Percentiles rank a stretch among this genome's conserved stretches.
phyloP scores from a whole-genome alignment of 2,797 vertebrate species.

The Catharus ustulatus region DNA sequence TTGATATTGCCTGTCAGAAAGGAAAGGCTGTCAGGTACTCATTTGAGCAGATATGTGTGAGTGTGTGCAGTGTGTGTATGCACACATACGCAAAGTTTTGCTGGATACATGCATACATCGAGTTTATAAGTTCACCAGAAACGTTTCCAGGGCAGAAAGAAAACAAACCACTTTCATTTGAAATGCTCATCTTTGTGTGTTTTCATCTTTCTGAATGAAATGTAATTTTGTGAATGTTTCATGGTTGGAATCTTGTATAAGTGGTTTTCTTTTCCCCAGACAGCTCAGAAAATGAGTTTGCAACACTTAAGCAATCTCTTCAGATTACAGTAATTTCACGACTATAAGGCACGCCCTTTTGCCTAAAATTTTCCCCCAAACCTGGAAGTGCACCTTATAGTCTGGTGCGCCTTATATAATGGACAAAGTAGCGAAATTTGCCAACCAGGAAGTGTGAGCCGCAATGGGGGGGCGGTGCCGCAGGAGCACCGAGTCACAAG shows the following conservation, averaged over 20 bases:
- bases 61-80: too few relatives aligned
- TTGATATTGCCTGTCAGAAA: background rate
- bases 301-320: background rate
- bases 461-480: too few relatives aligned
- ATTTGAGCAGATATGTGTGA: background rate
- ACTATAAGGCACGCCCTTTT: too few relatives aligned
- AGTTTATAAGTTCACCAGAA: background rate
- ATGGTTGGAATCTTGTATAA: background rate
- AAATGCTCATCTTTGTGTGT: background rate
- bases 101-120: accelerated
- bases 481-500: too few relatives aligned
- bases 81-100: background rate
- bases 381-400: too few relatives aligned
- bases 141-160: background rate
- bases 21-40: background rate
- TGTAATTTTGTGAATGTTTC: background rate
- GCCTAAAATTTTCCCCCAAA: too few relatives aligned
- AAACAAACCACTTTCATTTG: background rate
- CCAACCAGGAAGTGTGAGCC: too few relatives aligned
- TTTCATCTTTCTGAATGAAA: background rate
- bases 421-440: too few relatives aligned
- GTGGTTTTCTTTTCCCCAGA: background rate
- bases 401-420: too few relatives aligned
- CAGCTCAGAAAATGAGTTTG: background rate
- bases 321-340: background rate